Percentiles rank a stretch among this genome's conserved stretches.
Evolutionary conservation across 1,140 invertebrate species (phyloP).

Genomic region (Geopemphigus sp.): DNA sequence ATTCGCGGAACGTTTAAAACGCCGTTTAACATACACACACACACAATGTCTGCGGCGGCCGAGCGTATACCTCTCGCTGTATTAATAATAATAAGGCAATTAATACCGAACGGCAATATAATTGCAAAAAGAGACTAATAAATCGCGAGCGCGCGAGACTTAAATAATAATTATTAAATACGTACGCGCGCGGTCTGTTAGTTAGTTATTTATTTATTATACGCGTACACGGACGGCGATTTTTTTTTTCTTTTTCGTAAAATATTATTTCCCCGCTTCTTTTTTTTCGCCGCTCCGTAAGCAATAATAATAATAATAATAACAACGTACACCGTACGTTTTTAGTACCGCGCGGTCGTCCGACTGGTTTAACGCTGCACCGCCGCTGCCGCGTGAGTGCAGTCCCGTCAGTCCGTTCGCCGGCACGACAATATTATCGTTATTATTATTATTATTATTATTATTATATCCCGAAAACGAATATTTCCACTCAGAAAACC

Average conservation of each 20-base stretch:
- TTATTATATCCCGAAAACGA: too few species aligned
- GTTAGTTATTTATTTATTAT: constrained; percentile 30
- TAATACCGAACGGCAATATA: not conserved
- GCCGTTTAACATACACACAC: not conserved
- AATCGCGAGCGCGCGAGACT: too few species aligned
- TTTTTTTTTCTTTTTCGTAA: not conserved
- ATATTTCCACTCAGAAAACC: not conserved
- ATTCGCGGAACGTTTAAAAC: constrained; percentile 33
- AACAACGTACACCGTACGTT: too few species aligned
- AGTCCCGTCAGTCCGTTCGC: too few species aligned
- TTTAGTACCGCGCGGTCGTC: not conserved
- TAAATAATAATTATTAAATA: not conserved
- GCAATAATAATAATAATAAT: not conserved
- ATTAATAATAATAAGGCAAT: constrained; percentile 5
- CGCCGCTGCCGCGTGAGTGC: too few species aligned
- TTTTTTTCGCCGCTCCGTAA: constrained; percentile 3
- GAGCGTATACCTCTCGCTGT: not conserved
- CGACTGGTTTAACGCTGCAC: constrained; percentile 21
- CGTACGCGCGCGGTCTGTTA: not conserved
- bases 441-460: too few species aligned
- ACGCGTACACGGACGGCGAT: not conserved
- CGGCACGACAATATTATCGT: too few species aligned
- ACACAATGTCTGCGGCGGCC: too few species aligned
- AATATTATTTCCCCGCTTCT: constrained; percentile 28
- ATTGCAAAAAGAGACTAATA: not conserved